These are phyloP conservation scores for Ochropleura plecta DNA, from an alignment of 2,888 invertebrate genomes.

Conservation along the genomic window DNA sequence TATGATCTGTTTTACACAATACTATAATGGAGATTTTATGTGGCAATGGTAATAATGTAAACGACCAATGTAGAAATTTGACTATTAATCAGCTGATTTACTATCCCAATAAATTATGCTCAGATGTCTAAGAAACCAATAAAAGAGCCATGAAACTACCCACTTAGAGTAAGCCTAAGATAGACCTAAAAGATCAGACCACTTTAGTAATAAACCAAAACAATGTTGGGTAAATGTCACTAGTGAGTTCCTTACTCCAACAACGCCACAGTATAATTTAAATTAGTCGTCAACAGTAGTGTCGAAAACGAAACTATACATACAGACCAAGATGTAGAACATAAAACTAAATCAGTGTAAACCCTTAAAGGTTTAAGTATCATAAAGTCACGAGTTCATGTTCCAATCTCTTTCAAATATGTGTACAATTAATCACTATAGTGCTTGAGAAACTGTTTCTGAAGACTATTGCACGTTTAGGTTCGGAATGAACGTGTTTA, in stretches of 20 bases:
- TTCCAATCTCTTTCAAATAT: slow-evolving; percentile 54
- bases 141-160: slow-evolving; percentile 10
- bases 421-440: slow-evolving; percentile 53
- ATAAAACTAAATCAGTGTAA: slow-evolving; percentile 40
- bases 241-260: not conserved
- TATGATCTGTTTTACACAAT: slow-evolving; percentile 10
- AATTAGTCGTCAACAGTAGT: slow-evolving; percentile 19
- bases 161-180: not conserved
- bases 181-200: slow-evolving; percentile 14
- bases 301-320: slow-evolving; percentile 5
- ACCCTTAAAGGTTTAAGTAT: slow-evolving; percentile 38
- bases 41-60: not conserved
- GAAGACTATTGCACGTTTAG: slow-evolving; percentile 58
- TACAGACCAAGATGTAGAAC: slow-evolving; percentile 13
- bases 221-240: not conserved
- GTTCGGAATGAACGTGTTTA: slow-evolving; percentile 55
- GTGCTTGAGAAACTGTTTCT: slow-evolving; percentile 56
- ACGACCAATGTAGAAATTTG: not conserved
- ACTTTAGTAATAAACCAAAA: slow-evolving; percentile 7
- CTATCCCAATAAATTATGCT: slow-evolving; percentile 10
- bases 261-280: not conserved
- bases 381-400: slow-evolving; percentile 55
- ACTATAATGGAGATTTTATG: slow-evolving; percentile 2
- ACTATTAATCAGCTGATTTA: slow-evolving; percentile 2
- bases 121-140: slow-evolving; percentile 1